These are phyloP conservation scores for Epirrhoe tristata DNA, from an alignment of 2,888 invertebrate genomes.

Conservation along the genomic window DNA sequence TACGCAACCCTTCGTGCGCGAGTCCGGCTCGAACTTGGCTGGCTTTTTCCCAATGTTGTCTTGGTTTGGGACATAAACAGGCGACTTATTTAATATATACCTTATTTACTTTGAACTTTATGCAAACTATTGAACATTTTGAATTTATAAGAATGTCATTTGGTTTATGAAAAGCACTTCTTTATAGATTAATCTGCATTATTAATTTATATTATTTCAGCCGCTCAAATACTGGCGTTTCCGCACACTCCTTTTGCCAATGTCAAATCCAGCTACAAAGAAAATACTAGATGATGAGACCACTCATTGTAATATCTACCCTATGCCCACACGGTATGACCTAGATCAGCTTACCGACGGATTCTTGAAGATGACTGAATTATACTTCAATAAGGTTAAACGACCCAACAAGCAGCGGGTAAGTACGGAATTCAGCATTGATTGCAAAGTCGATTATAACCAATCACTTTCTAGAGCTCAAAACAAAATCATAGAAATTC, in stretches of 20 bases:
- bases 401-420: slow-evolving; percentile 92
- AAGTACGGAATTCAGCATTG: slow-evolving; percentile 66
- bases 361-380: slow-evolving; percentile 93
- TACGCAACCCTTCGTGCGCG: too few species aligned
- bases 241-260: slow-evolving; percentile 94
- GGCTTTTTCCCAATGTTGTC: not conserved
- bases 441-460: not conserved
- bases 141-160: not conserved
- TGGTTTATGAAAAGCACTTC: not conserved
- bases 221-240: slow-evolving; percentile 96
- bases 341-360: slow-evolving; percentile 89
- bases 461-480: not conserved
- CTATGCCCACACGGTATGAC: slow-evolving; percentile 86
- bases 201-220: slow-evolving; percentile 80
- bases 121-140: not conserved
- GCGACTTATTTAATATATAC: not conserved
- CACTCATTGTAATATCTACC: slow-evolving; percentile 93
- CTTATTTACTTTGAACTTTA: not conserved
- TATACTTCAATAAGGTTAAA: slow-evolving; percentile 95
- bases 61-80: not conserved
- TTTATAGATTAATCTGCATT: too few species aligned
- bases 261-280: slow-evolving; percentile 91
- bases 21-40: too few species aligned
- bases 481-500: not conserved
- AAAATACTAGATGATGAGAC: slow-evolving; percentile 90